Percentiles rank a stretch among this genome's conserved stretches.
These are phyloP conservation scores for Halisarca cf. caerulea DNA, from an alignment of 37 sponge, comb jelly and placozoan species.

Conservation along the genomic window DNA sequence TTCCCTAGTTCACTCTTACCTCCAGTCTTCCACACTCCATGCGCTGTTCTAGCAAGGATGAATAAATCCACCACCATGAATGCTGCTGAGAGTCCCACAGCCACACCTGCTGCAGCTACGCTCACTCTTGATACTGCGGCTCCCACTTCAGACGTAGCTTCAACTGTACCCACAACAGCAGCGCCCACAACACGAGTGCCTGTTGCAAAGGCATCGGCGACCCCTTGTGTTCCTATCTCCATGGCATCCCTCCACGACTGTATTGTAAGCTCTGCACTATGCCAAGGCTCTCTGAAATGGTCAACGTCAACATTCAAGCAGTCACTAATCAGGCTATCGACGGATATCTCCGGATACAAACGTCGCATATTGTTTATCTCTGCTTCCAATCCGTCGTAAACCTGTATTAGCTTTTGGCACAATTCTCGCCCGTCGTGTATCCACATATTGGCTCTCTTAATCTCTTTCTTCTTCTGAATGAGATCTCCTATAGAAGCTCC, in stretches of 20 bases:
- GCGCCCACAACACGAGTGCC: background rate
- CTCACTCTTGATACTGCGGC: background rate
- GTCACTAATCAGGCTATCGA: background rate
- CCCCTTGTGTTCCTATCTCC: background rate
- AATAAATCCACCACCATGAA: constrained; percentile 8
- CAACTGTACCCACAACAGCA: background rate
- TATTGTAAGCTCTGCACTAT: background rate
- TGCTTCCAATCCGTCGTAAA: background rate
- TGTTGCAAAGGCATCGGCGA: background rate
- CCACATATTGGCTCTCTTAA: background rate
- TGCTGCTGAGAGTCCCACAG: constrained; percentile 8
- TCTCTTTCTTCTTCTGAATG: background rate
- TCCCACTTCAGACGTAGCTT: background rate
- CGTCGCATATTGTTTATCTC: background rate
- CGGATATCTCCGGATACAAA: background rate
- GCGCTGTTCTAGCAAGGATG: background rate
- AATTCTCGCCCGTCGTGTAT: background rate
- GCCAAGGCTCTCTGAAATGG: background rate
- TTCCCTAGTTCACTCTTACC: background rate
- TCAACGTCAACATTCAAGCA: background rate
- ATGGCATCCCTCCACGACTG: background rate
- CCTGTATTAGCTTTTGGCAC: background rate
- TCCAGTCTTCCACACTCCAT: background rate
- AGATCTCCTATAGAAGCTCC: background rate
- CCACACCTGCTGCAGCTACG: constrained; percentile 1